These are phyloP conservation scores for Coregonus suidteri DNA, from an alignment of 2,797 vertebrate species.

Conservation along the genomic window DNA sequence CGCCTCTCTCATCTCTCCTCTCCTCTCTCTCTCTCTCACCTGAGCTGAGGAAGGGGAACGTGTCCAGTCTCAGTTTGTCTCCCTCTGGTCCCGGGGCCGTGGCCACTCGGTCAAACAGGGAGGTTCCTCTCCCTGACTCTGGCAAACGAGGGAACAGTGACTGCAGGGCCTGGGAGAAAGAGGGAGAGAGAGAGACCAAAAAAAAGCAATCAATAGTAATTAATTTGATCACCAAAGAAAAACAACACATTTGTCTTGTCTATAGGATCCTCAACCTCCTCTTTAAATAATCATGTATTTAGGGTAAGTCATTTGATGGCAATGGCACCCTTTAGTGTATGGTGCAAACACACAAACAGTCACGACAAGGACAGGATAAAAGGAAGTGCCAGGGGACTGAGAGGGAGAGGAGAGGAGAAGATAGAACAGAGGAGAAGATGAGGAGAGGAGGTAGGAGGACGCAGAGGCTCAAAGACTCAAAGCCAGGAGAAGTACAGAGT, in stretches of 20 bases:
- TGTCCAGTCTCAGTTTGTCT: slow-evolving; percentile 87
- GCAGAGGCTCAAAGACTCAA: slow-evolving; percentile 60
- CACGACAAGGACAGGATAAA: slow-evolving; percentile 72
- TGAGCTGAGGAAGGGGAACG: slow-evolving; percentile 86
- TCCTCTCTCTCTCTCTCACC: slow-evolving; percentile 71
- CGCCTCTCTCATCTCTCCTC: not conserved
- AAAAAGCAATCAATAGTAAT: not conserved
- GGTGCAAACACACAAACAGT: slow-evolving; percentile 55
- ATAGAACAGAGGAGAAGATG: slow-evolving; percentile 39
- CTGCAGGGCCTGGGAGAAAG: slow-evolving; percentile 81
- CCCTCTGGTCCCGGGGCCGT: slow-evolving; percentile 77
- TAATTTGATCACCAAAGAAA: not conserved
- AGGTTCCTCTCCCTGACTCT: slow-evolving; percentile 75
- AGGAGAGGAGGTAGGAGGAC: slow-evolving; percentile 57
- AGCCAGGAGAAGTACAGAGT: slow-evolving; percentile 68
- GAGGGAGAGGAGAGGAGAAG: slow-evolving; percentile 20
- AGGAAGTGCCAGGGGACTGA: slow-evolving; percentile 57
- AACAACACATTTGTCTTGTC: not conserved
- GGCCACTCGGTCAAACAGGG: slow-evolving; percentile 80
- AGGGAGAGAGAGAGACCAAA: slow-evolving; percentile 14
- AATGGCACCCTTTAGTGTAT: slow-evolving; percentile 35
- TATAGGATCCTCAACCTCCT: not conserved
- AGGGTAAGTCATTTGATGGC: slow-evolving; percentile 49
- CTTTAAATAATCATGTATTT: not conserved
- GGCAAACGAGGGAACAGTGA: slow-evolving; percentile 89